These are phyloP conservation scores for Euplexia lucipara DNA, from an alignment of 2,888 invertebrate species.

Conservation along the genomic window DNA sequence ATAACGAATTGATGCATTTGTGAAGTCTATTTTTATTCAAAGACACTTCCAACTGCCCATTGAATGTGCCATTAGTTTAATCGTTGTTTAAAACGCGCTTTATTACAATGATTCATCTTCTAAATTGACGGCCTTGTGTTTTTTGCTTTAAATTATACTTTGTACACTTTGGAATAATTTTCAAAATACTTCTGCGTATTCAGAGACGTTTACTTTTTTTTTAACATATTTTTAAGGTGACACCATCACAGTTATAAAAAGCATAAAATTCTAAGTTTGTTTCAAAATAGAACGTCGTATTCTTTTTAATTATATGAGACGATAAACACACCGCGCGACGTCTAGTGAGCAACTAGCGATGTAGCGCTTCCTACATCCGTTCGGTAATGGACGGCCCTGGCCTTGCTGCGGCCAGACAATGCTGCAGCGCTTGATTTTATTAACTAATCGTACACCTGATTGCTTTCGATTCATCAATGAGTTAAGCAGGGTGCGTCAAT, in stretches of 20 bases:
- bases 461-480: slow-evolving; percentile 59
- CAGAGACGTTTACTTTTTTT: background rate
- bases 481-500: background rate
- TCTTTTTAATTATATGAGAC: slow-evolving; percentile 53
- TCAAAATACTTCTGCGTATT: slow-evolving; percentile 8
- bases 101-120: slow-evolving; percentile 34
- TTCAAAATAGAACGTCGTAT: slow-evolving; percentile 44
- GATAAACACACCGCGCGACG: slow-evolving; percentile 66
- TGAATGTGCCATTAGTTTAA: slow-evolving; percentile 49
- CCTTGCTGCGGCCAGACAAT: slow-evolving; percentile 71
- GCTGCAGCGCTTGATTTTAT: slow-evolving; percentile 73
- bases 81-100: slow-evolving; percentile 48
- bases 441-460: slow-evolving; percentile 69
- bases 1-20: slow-evolving; percentile 72
- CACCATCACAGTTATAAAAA: slow-evolving; percentile 4
- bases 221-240: background rate
- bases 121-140: slow-evolving; percentile 41
- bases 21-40: slow-evolving; percentile 65
- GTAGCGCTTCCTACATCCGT: slow-evolving; percentile 78
- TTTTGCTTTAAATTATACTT: slow-evolving; percentile 18
- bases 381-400: slow-evolving; percentile 72
- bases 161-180: background rate
- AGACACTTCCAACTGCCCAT: slow-evolving; percentile 51
- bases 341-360: slow-evolving; percentile 73
- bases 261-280: slow-evolving; percentile 11